Evolutionary conservation across 2,113 vertebrate species (phyloP), one percentile per base, ranked within the genome.

Genomic region (Gorsachius goisagi): DNA sequence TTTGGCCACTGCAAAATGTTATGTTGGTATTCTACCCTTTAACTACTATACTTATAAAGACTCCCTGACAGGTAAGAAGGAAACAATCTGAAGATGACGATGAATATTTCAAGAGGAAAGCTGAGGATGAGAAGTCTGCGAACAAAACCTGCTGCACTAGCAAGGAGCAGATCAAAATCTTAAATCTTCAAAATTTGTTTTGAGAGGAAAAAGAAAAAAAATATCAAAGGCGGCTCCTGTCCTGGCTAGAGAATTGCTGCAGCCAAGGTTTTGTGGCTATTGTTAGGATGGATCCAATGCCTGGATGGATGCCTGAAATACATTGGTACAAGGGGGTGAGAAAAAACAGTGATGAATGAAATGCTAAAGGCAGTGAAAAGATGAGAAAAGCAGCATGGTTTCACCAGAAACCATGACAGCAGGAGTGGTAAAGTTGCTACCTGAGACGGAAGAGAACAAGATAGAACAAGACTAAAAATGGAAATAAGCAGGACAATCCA

Each of bases 191-290:
- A 45, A 73, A 53, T 41, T 32, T 45, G 5, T 49, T 84, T 77
- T 63, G 44, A 81, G 56, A 64, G 64, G 2, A 33, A 72, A 84
- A 50, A 66, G 12, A 8, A 22, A 37, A 60, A n/a, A 49, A 52
- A 0, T 2, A n/a, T 30, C 19, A 62, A 74, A 79, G 9, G 0
- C 2, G 32, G 3, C 19, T 94, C 52, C 35, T 3, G 5, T 53
- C 28, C 30, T 80, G 45, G 11, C 27, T n/a, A 49, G 5, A 66
- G 30, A 45, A 85, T 60, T 2, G 1, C n/a, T 69, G 52, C 32
- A 78, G 59, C 7, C 26, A 49, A 37, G 7, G 32, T 8, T 67
- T 10, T 28, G 20, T 26, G 26, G 8, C 20, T 52, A 9, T 6
- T 72, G 21, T 45, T 33, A 16, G 15, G 17, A 64, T n/a, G 37